Conservation (phyloP, 2,888 invertebrate species). For the Rambutsinella grinnellia region DNA sequence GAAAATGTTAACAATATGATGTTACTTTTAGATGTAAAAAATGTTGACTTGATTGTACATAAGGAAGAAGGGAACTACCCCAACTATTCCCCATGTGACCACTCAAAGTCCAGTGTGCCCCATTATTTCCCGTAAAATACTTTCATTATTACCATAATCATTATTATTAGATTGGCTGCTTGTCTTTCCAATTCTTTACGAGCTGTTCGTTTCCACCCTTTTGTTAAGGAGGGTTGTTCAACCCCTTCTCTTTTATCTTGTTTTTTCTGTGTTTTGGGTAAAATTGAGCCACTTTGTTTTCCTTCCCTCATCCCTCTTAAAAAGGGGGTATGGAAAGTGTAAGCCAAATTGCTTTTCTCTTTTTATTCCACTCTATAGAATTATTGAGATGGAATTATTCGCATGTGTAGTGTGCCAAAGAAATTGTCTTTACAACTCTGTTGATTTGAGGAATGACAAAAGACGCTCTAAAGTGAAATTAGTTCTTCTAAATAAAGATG, state of each 20-base stretch:
- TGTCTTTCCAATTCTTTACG: slow-evolving; percentile 14
- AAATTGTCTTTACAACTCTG: no score
- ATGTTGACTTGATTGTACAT: not conserved
- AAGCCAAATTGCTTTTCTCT: not conserved
- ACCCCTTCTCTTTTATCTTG: not conserved
- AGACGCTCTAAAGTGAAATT: not conserved
- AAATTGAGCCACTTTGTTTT: not conserved
- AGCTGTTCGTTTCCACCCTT: slow-evolving; percentile 10
- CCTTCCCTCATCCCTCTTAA: not conserved
- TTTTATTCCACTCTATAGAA: not conserved
- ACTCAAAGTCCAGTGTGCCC: slow-evolving; percentile 28
- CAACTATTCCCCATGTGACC: slow-evolving; percentile 55
- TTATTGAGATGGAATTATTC: not conserved
- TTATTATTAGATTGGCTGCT: slow-evolving; percentile 24
- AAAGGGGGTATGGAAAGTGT: not conserved
- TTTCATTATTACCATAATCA: slow-evolving; percentile 63
- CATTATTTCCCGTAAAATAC: not conserved
- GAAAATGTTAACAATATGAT: not conserved
- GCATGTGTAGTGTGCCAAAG: not conserved
- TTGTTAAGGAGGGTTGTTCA: not conserved
- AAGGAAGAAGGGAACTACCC: slow-evolving; percentile 1
- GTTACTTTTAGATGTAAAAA: not conserved
- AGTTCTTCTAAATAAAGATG: not conserved
- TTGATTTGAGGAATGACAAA: not conserved
- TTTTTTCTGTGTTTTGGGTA: not conserved